Percentiles rank a stretch among this genome's conserved stretches.
These are phyloP conservation scores for Musca vetustissima DNA, from an alignment of 1,140 invertebrate species.

Conservation along the genomic window DNA sequence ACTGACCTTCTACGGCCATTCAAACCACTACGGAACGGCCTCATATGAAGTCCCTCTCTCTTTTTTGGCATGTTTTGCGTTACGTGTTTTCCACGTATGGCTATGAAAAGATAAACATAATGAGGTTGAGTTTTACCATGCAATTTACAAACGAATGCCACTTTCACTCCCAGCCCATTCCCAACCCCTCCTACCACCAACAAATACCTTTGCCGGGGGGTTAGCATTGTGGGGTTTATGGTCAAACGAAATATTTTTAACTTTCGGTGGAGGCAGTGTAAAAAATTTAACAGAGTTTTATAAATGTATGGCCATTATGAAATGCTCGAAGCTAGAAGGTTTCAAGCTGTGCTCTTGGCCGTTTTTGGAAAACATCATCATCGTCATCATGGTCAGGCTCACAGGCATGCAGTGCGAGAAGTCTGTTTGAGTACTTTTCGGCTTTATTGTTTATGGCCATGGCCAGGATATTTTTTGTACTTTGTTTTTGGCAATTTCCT, in stretches of 20 bases:
- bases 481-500: not conserved
- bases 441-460: slow-evolving; percentile 1
- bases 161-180: not conserved
- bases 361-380: not conserved
- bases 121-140: slow-evolving; percentile 23
- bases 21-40: not conserved
- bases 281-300: slow-evolving; percentile 28
- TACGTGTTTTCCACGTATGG: not conserved
- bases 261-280: not conserved
- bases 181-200: not conserved
- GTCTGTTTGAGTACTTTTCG: not conserved
- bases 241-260: not conserved
- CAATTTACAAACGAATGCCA: slow-evolving; percentile 13
- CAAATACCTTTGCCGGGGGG: not conserved
- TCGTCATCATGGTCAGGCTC: not conserved
- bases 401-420: no score
- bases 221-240: not conserved
- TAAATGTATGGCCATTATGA: slow-evolving; percentile 30
- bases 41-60: no score
- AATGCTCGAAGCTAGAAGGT: slow-evolving; percentile 6
- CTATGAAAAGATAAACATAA: slow-evolving; percentile 17
- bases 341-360: not conserved
- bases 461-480: not conserved
- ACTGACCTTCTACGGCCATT: slow-evolving; percentile 6
- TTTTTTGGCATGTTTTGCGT: no score